Evolutionary conservation across 2,888 invertebrate species (phyloP).

Genomic region (Hoplodrina ambigua): DNA sequence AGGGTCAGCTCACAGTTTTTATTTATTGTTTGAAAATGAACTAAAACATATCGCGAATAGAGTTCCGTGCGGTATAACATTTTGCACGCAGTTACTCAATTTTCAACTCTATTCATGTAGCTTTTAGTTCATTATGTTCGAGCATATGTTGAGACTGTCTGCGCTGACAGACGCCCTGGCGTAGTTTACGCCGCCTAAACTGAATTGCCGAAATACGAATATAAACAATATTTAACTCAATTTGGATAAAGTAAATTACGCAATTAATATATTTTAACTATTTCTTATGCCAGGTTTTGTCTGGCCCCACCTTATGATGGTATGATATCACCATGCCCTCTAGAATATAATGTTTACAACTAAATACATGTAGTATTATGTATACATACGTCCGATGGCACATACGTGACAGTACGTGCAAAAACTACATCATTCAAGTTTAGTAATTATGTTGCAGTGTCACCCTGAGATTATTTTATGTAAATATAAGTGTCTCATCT

Average conservation of each 20-base stretch:
- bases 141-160: neutral
- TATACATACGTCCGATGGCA: constrained; percentile 19
- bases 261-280: no score
- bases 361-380: constrained; percentile 18
- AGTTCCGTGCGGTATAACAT: neutral
- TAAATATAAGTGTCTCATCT: constrained; percentile 23
- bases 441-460: neutral
- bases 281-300: constrained; percentile 1
- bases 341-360: constrained; percentile 28
- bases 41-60: neutral
- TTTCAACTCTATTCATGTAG: neutral
- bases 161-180: neutral
- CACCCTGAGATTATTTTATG: constrained; percentile 20
- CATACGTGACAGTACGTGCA: constrained; percentile 14
- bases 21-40: neutral
- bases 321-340: constrained; percentile 51
- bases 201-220: neutral
- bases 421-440: constrained; percentile 7
- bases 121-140: neutral
- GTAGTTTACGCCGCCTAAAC: neutral
- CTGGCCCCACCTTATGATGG: neutral
- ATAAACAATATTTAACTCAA: neutral
- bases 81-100: neutral
- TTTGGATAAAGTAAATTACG: neutral
- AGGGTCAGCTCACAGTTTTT: neutral